phyloP scores from a whole-genome alignment of 2,113 vertebrate genomes.

The Numenius arquata region DNA sequence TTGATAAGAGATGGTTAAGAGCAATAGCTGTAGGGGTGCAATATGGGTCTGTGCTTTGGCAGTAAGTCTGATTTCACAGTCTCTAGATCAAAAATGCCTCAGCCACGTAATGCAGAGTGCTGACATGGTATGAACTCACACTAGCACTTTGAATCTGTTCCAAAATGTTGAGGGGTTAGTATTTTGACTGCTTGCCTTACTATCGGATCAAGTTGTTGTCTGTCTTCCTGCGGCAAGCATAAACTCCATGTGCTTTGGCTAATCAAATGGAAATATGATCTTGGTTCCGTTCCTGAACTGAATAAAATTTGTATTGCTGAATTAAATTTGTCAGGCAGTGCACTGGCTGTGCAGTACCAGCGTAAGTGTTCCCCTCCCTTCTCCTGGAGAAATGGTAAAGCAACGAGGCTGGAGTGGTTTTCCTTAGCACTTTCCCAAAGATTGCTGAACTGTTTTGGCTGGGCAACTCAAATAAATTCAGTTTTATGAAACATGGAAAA shows the following conservation, averaged over 20 bases:
- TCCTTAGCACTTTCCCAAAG: neutral
- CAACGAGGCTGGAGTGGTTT: neutral
- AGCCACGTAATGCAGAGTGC: neutral
- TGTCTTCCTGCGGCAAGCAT: neutral
- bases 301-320: neutral
- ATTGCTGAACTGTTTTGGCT: neutral
- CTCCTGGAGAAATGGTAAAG: neutral
- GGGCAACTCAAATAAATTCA: neutral
- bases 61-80: neutral
- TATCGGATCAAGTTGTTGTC: neutral
- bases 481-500: neutral
- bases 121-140: neutral
- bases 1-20: neutral
- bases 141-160: neutral
- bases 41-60: conserved; percentile 3
- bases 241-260: neutral
- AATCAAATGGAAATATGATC: neutral
- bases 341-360: neutral
- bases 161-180: neutral
- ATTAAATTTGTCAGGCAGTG: neutral
- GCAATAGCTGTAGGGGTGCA: neutral
- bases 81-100: conserved; percentile 17
- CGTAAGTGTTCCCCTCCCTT: neutral
- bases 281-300: neutral
- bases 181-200: neutral